Evolutionary conservation across 2,797 vertebrate species (phyloP), one percentile per base, ranked within the genome.

Genomic region (Helostoma temminkii): DNA sequence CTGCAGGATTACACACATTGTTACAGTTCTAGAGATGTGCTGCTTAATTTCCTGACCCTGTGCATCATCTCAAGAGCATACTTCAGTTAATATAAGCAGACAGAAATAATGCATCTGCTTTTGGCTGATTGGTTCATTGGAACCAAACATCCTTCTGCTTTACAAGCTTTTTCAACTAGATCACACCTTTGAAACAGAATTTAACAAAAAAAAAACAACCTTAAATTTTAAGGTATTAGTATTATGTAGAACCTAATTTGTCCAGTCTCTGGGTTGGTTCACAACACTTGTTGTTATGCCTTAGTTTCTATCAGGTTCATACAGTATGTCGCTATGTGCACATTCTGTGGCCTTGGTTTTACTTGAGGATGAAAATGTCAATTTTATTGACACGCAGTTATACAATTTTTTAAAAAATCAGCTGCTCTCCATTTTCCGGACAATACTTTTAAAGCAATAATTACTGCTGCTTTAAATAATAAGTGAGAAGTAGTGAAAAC

Each of bases 381-480:
- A 15, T 56, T 41, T 37, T 41, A 49, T 19, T 52, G 34, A 19
- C 19, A 41, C 7, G 16, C 28, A 46, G 16, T 39, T 39, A 36
- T 36, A 18, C 2, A 36, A 56, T 5, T 22, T 61, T 28, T 73
- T 28, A 34, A 3, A 39, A 24, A 61, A 36, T 37, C 50, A 59
- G 4, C 9, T 9, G 16, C 12, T 43, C 18, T 19, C 9, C 2
- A 26, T 60, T 72, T 73, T 49, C 42, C 19, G 16, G 26, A 22
- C 39, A 34, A 24, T 37, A 45, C n/a, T 59, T 50, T 26, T 3
- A 4, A 32, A 47, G 6, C 36, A 59, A 52, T 66, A 53, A 45
- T 57, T 58, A 25, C 25, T 57, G 26, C 32, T 54, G 26, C 37
- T 16, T 64, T 5, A 18, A 42, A 25, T 45, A 45, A 50, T 45